Evolutionary conservation across 2,113 vertebrate species (phyloP), one percentile per base, ranked within the genome.

Genomic region (Pholis gunnellus): DNA sequence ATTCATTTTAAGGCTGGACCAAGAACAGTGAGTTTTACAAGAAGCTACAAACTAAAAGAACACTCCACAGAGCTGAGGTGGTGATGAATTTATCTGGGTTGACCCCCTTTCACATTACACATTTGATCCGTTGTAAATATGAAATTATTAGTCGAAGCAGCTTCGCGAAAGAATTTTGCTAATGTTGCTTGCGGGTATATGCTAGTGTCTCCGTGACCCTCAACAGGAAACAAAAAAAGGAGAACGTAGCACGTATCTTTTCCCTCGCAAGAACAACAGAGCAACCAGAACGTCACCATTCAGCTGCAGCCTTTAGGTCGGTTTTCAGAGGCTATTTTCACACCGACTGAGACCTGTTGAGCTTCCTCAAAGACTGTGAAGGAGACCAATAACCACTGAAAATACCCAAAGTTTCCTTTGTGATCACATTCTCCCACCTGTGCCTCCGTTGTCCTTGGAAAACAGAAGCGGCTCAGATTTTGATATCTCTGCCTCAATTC

Each of bases 401-500:
- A 78, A 67, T 52, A 81, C 29, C 10, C n/a, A 50, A 40, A 5
- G 1, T 42, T 40, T 70, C 52, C 52, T 82, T 54, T 61, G 38
- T 82, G 29, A 66, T 42, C 76, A 59, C 46, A 44, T 60, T 25
- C 50, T 57, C 27, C 66, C 27, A 29, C 36, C 22, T 17, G 29
- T 84, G 34, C 67, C 29, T 66, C 17, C 1, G 0, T 69, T 40
- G 31, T 87, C 80, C 80, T 81, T 86, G 70, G 66, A 76, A 86
- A 73, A 81, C 67, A 83, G 72, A 82, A 36, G 44, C 44, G 44
- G 52, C 7, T 56, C 17, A 34, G 56, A 68, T 76, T 77, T 63
- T 17, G 52, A 50, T 27, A 66, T 42, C 44, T 78, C 20, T 11
- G 70, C 72, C 70, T 85, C 70, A 42, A 72, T 88, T 79, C 74